Evolutionary conservation across 2,113 vertebrate species (phyloP), one percentile per base, ranked within the genome.

Genomic region (Psophia crepitans): DNA sequence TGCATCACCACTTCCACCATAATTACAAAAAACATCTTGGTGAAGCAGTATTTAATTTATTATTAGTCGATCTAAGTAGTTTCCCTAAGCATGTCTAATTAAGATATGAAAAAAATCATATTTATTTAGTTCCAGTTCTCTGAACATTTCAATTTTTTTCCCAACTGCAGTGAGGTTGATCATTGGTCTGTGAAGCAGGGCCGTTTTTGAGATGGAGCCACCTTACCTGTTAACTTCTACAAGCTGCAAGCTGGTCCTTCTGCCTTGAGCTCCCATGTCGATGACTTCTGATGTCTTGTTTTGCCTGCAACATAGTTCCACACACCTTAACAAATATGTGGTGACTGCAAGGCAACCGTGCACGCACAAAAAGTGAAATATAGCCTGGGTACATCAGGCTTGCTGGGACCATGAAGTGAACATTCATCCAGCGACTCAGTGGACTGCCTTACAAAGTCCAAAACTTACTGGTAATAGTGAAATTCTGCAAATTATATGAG

Each of bases 31-130:
- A 89, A 9, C 2, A 68, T 66, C 61, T 44, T 77, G 10, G 23
- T 23, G 83, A 60, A 84, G 51, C 37, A 68, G 13, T 73, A 54
- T 76, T 95, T 92, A 71, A 63, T 94, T 95, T 66, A 74, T 93
- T 83, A 49, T 51, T 44, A 82, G n/a, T 79, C 65, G n/a, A 68
- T 84, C 57, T 46, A 83, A 69, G 13, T 79, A 84, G 35, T 68
- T 94, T 95, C 11, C 53, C 22, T 73, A 68, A 90, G 49, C 16
- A 32, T 35, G 27, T 48, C 48, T 81, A 37, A 91, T 89, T 70
- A 91, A 89, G 53, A 86, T 78, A 60, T 3, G 5, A 75, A 65
- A 58, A 8, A 8, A 54, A 8, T 16, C 12, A 5, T 58, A 51
- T 80, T 92, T 85, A 60, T 81, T 91, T 78, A 48, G 35, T 90